phyloP scores from a whole-genome alignment of 2,113 vertebrate genomes.

The Polyodon spathula region DNA sequence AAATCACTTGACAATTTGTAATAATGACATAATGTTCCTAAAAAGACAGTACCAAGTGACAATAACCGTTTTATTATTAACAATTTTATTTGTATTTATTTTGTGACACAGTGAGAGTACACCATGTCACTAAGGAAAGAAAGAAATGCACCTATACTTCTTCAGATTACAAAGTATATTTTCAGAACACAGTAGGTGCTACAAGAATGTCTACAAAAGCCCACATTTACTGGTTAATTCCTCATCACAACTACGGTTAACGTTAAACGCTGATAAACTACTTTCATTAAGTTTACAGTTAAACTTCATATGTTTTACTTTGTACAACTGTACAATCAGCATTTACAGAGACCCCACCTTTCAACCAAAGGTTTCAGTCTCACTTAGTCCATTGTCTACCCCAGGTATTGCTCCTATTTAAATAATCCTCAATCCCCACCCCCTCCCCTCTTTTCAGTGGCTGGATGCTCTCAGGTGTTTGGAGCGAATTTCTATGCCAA shows the following conservation, averaged over 20 bases:
- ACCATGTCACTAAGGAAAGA: not conserved
- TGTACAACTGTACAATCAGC: too few relatives aligned
- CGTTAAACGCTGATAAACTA: too few relatives aligned
- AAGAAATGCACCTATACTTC: not conserved
- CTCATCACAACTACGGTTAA: too few relatives aligned
- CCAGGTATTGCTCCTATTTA: slow-evolving; percentile 11
- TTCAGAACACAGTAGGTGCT: not conserved
- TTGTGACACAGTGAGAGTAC: not conserved
- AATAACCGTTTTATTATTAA: not conserved
- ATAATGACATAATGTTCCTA: too few relatives aligned
- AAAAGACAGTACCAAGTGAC: too few relatives aligned
- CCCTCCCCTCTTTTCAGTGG: slow-evolving; percentile 22
- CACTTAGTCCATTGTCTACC: not conserved
- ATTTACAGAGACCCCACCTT: not conserved
- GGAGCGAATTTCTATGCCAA: slow-evolving; percentile 26
- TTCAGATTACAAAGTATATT: not conserved
- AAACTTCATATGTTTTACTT: too few relatives aligned
- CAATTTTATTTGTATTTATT: not conserved
- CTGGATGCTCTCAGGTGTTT: slow-evolving; percentile 61
- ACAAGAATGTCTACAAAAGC: not conserved
- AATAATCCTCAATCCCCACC: slow-evolving; percentile 13
- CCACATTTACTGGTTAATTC: not conserved
- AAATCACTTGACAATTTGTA: too few relatives aligned
- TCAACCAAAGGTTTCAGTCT: not conserved
- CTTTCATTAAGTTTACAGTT: too few relatives aligned